Percentiles rank a stretch among this genome's conserved stretches.
Evolutionary conservation across 1,140 invertebrate species (phyloP).

Genomic region (Eupristina koningsbergeri): DNA sequence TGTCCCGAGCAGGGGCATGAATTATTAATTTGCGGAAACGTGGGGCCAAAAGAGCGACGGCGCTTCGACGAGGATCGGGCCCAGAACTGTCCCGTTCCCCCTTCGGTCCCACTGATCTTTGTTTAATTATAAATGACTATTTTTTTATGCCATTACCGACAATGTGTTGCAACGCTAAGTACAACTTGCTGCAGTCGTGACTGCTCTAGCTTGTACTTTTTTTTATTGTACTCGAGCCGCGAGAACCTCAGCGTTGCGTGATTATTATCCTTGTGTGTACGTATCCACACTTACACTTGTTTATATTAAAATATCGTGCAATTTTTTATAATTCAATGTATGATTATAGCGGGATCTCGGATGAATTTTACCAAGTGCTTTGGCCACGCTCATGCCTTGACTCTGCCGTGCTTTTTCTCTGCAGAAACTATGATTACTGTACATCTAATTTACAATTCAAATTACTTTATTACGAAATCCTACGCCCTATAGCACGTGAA

Average conservation of each 20-base stretch:
- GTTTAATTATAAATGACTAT: not conserved
- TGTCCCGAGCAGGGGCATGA: no score
- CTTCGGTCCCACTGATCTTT: not conserved
- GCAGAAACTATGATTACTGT: not conserved
- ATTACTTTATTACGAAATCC: conserved; percentile 27
- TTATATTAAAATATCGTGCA: not conserved
- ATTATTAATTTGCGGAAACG: not conserved
- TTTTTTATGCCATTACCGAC: not conserved
- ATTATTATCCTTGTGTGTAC: not conserved
- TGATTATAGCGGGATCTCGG: not conserved
- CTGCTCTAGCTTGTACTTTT: not conserved
- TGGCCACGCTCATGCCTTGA: conserved; percentile 6
- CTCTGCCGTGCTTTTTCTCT: not conserved
- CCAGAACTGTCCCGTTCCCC: not conserved
- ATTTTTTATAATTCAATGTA: conserved; percentile 12
- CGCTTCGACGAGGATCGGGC: not conserved
- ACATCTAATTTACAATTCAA: conserved; percentile 28
- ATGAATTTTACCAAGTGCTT: conserved; percentile 22
- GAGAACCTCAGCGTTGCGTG: not conserved
- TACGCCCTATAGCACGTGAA: not conserved
- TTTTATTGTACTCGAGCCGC: not conserved
- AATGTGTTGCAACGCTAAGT: not conserved
- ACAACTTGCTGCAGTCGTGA: not conserved
- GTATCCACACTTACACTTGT: not conserved
- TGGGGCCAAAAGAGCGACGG: not conserved